Conservation (phyloP, 2,888 invertebrate species). For the Drosophila pseudotakahashii region DNA sequence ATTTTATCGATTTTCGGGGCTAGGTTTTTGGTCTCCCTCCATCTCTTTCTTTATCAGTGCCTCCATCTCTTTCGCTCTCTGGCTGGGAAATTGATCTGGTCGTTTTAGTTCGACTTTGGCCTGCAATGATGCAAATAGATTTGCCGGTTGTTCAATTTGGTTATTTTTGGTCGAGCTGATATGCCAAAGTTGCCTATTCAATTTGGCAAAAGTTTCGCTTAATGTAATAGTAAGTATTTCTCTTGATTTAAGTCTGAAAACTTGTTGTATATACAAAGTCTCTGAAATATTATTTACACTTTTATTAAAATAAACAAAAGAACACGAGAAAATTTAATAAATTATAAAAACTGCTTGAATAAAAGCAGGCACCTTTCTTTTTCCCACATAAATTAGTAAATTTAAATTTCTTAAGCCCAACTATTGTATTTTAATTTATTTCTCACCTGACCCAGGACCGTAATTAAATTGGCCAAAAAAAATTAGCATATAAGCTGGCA, state of each 20-base stretch:
- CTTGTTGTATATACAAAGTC: no score
- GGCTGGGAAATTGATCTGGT: constrained; percentile 19
- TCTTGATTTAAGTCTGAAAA: background rate
- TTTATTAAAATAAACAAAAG: no score
- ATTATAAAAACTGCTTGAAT: no score
- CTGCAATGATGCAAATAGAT: constrained; percentile 64
- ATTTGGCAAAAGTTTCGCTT: constrained; percentile 36
- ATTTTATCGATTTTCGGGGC: constrained; percentile 68
- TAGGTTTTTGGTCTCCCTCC: constrained; percentile 12
- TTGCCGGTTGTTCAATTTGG: constrained; percentile 52
- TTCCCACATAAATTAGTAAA: constrained; percentile 3
- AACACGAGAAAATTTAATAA: no score
- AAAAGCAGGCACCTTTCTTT: background rate
- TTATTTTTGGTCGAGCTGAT: constrained; percentile 40
- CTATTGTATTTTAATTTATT: background rate
- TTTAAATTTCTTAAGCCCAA: background rate
- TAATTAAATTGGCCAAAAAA: constrained; percentile 38
- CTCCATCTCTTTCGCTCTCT: constrained; percentile 14
- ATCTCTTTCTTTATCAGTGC: constrained; percentile 1
- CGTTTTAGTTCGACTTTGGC: constrained; percentile 27
- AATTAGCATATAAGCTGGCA: constrained; percentile 34
- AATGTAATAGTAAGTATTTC: constrained; percentile 34
- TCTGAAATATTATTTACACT: no score
- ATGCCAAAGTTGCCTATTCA: constrained; percentile 45
- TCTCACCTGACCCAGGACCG: constrained; percentile 12